Conservation (phyloP, 1,140 invertebrate genomes). For the Camponotus vicinus region DNA sequence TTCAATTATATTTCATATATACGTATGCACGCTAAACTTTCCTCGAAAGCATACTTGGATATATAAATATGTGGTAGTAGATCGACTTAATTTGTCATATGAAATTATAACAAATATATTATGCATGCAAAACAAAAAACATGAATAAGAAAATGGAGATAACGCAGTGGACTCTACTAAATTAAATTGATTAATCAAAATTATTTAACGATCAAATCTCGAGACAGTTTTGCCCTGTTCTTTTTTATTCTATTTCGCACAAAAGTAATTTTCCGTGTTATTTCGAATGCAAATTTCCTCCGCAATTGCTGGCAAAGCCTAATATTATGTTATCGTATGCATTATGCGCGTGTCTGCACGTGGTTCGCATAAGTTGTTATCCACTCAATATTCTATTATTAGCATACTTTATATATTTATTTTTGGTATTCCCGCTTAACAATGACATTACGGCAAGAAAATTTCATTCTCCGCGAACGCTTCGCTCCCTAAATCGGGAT, state of each 20-base stretch:
- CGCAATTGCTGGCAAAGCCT: constrained; percentile 20
- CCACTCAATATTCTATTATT: constrained; percentile 30
- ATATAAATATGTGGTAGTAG: background rate
- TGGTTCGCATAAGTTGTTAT: background rate
- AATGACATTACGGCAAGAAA: constrained; percentile 44
- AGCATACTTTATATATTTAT: constrained; percentile 21
- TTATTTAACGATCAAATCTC: background rate
- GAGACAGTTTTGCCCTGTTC: constrained; percentile 9
- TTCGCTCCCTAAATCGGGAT: constrained; percentile 35
- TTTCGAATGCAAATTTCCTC: constrained; percentile 37
- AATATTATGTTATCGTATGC: constrained; percentile 40
- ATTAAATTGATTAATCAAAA: constrained; percentile 19
- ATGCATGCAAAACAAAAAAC: background rate
- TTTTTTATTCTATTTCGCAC: constrained; percentile 19
- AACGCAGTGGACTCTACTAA: background rate
- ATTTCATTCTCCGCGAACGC: constrained; percentile 20
- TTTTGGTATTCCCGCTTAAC: constrained; percentile 24
- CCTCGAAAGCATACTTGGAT: background rate
- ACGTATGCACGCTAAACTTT: background rate
- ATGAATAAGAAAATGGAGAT: background rate
- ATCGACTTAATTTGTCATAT: background rate
- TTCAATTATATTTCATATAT: background rate
- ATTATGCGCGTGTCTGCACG: constrained; percentile 3
- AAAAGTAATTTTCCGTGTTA: background rate
- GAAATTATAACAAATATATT: background rate